These are phyloP conservation scores for Amazonetta brasiliensis DNA, from an alignment of 2,797 vertebrate genomes.

Conservation along the genomic window DNA sequence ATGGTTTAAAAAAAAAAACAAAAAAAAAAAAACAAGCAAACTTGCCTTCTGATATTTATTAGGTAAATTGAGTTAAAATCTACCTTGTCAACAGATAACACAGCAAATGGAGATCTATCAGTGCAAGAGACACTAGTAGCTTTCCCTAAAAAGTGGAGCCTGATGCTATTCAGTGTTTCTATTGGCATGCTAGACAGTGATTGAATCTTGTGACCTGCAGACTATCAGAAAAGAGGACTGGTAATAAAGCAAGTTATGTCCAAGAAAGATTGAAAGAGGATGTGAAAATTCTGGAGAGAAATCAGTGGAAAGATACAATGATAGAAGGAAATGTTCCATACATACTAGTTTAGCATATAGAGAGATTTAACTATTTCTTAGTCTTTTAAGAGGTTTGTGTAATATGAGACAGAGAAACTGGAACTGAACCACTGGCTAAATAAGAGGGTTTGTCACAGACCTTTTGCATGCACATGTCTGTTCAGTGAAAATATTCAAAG, in stretches of 20 bases:
- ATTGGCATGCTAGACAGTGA: neutral
- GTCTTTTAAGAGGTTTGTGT: neutral
- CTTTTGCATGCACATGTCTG: neutral
- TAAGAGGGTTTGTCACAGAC: neutral
- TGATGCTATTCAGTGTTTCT: neutral
- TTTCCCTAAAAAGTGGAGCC: neutral
- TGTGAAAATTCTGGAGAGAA: constrained; percentile 17
- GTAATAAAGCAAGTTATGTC: neutral
- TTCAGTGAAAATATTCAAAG: neutral
- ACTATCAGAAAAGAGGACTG: neutral
- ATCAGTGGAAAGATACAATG: constrained; percentile 1
- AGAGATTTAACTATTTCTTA: neutral
- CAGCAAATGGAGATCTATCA: neutral
- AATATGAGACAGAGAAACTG: neutral
- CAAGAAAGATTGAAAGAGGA: neutral
- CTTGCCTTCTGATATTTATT: neutral
- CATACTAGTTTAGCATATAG: neutral
- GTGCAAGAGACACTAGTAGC: neutral
- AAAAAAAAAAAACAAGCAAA: neutral
- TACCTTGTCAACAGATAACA: neutral
- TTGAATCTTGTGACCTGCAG: neutral
- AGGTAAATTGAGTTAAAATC: neutral
- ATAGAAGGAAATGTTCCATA: neutral
- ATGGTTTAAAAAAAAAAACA: neutral
- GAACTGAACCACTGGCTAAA: neutral